Evolutionary conservation across 64 coral and sea anemone species (phyloP), one percentile per base, ranked within the genome.

Genomic region (Montipora cactus): DNA sequence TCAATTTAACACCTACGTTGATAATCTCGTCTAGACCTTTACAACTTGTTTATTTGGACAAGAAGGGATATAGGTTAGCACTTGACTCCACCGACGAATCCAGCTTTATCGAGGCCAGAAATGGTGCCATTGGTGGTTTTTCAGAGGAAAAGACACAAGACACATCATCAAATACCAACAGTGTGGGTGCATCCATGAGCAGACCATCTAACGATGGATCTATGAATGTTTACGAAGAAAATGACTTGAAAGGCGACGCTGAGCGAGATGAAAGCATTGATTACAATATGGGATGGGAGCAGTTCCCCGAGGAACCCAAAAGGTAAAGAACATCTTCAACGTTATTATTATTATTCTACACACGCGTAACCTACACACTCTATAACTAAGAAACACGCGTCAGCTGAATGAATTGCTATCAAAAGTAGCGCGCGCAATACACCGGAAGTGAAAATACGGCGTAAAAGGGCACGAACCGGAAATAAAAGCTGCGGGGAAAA

Each of bases 261-360:
- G 95, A 97, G 58, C 52, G 95, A 15, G 95, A 97, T 66, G 95
- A 97, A 50, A 97, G 88, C 15, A 97, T 97, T 11, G 95, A 97
- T 53, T 97, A 97, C 77, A 97, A 97, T 47, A 74, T 90, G 74
- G 64, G 46, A 11, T 85, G 80, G 91, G 80, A 90, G 5, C 47
- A 87, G 44, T 79, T 87, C 49, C 64, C 18, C 2, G 64, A 75
- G 10, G 49, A 25, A 15, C 71, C 64, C 1, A 80, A 79, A 77
- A 90, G 91, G 95, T 93, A 77, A 64, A 4, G 28, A 47, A 2
- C 23, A 47, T 44, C 61, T 14, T 10, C 3, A 7, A 19, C 20
- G 52, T n/a, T n/a, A 64, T n/a, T 18, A 11, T 13, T 7, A 14
- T 13, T 7, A 14, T 7, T 20, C 0, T 47, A 4, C 4, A 3